Conservation (phyloP, 2,888 invertebrate species). For the Agelastica alni region DNA sequence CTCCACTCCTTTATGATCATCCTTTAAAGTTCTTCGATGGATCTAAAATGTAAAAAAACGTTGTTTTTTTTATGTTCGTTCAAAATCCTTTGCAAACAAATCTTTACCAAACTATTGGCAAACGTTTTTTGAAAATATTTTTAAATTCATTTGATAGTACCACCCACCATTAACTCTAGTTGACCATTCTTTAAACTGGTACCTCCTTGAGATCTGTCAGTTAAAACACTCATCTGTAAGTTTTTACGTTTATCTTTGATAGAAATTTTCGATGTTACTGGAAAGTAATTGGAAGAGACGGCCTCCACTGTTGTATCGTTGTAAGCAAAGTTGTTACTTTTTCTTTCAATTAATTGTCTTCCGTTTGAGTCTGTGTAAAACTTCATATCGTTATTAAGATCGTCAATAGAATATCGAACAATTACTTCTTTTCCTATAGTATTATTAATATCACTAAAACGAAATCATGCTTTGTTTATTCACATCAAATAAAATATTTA, state of each 20-base stretch:
- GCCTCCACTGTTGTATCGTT: constrained; percentile 57
- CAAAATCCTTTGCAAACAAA: no score
- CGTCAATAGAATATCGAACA: constrained; percentile 50
- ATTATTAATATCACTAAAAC: constrained; percentile 57
- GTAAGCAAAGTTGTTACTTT: constrained; percentile 61
- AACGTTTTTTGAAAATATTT: no score
- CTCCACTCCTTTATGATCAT: constrained; percentile 90
- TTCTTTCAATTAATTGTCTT: constrained; percentile 67
- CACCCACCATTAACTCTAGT: constrained; percentile 67
- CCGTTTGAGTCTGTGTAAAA: constrained; percentile 83
- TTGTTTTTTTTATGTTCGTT: no score
- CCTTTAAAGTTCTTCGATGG: constrained; percentile 79
- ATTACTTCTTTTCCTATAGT: constrained; percentile 31
- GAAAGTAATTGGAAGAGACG: constrained; percentile 74
- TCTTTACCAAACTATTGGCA: no score
- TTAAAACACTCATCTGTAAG: constrained; percentile 60
- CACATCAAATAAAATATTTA: no score
- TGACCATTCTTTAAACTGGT: constrained; percentile 61
- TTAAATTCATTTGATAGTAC: no score
- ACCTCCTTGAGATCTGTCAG: constrained; percentile 66
- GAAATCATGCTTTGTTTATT: no score
- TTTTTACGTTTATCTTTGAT: constrained; percentile 58
- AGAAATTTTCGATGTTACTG: constrained; percentile 69
- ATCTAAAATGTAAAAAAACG: constrained; percentile 61
- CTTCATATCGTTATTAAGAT: constrained; percentile 35